These are phyloP conservation scores for Catagonus wagneri DNA, from an alignment of 2,113 vertebrate species.

Conservation along the genomic window DNA sequence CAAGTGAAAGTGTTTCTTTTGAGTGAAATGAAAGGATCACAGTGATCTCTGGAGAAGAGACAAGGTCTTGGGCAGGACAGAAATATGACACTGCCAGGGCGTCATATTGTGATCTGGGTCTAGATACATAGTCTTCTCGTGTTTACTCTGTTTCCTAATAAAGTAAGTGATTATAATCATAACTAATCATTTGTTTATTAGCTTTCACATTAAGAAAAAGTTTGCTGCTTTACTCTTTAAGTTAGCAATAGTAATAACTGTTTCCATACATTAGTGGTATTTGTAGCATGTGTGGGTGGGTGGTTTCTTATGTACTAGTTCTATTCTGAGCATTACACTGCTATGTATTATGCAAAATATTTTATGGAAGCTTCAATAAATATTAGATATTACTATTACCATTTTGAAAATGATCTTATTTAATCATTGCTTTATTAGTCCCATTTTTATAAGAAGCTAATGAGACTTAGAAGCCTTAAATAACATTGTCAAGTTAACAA, in stretches of 20 bases:
- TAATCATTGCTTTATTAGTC: background rate
- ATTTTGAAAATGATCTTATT: background rate
- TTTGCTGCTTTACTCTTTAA: background rate
- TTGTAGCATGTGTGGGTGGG: background rate
- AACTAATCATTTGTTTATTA: constrained; percentile 8
- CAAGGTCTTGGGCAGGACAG: constrained; percentile 17
- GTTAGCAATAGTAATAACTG: background rate
- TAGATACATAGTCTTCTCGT: background rate
- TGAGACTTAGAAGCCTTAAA: background rate
- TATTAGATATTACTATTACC: constrained; percentile 7
- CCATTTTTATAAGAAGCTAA: background rate
- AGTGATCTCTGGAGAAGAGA: constrained; percentile 60
- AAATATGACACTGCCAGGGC: background rate
- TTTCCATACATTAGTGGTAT: background rate
- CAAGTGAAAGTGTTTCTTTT: constrained; percentile 27
- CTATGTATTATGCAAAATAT: background rate
- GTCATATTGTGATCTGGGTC: background rate
- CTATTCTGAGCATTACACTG: constrained; percentile 1
- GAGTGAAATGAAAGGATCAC: constrained; percentile 53
- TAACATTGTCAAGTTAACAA: background rate
- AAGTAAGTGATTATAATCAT: background rate
- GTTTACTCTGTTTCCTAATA: constrained; percentile 48
- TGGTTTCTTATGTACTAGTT: background rate
- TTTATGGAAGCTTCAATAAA: background rate
- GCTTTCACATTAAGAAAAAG: constrained; percentile 31